Conservation (phyloP, 2,113 vertebrate genomes). For the Pomatostomus ruficeps region DNA sequence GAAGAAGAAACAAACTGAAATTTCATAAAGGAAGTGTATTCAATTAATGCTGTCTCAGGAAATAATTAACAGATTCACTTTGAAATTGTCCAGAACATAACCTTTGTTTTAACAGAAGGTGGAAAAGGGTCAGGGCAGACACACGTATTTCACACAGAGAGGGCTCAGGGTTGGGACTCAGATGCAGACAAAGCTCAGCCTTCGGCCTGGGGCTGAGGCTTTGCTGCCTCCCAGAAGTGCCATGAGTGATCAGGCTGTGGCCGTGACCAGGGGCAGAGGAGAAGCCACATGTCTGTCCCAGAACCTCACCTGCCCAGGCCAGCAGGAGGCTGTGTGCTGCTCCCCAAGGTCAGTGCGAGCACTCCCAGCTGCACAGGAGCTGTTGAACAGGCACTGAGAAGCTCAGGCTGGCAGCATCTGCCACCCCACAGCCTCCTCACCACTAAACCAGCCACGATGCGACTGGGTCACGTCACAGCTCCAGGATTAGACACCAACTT, state of each 20-base stretch:
- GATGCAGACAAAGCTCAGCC: neutral
- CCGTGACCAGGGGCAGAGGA: neutral
- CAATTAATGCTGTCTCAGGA: neutral
- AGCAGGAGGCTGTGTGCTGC: neutral
- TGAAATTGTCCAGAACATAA: neutral
- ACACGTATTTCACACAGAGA: rapidly evolving
- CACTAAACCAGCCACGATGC: neutral
- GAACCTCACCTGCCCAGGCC: neutral
- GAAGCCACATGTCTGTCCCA: neutral
- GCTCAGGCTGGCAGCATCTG: neutral
- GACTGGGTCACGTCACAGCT: neutral
- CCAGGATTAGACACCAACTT: neutral
- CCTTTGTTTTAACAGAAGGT: neutral
- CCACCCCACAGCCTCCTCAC: neutral
- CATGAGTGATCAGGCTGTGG: rapidly evolving
- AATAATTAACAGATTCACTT: neutral
- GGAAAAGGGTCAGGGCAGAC: neutral
- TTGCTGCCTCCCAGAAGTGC: neutral
- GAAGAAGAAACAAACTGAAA: neutral
- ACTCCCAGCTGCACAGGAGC: neutral
- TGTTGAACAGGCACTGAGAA: rapidly evolving
- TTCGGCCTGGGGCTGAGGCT: neutral
- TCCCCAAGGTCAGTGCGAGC: neutral
- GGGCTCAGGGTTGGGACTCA: neutral
- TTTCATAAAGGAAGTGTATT: neutral